These are phyloP conservation scores for Branchellion lobata DNA, from an alignment of 2,888 invertebrate species.

Conservation along the genomic window DNA sequence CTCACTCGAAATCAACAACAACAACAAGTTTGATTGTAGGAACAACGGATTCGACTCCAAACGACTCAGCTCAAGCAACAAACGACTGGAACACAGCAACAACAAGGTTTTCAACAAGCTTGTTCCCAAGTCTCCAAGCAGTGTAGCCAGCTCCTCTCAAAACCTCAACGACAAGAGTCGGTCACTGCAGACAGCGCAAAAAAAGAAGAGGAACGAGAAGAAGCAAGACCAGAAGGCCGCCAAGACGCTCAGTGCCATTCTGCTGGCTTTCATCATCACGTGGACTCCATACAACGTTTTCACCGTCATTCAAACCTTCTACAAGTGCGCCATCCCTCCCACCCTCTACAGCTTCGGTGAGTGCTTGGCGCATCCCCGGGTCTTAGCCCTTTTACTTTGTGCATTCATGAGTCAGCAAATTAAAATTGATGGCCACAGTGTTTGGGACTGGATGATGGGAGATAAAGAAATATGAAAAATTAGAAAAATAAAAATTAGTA, in stretches of 20 bases:
- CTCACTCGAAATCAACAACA: background rate
- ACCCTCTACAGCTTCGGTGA: conserved; percentile 61
- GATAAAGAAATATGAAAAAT: too few relatives aligned
- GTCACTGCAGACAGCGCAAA: background rate
- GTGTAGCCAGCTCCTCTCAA: background rate
- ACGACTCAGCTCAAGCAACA: background rate
- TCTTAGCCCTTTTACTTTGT: too few relatives aligned
- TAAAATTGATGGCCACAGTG: too few relatives aligned
- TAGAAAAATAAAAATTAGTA: too few relatives aligned
- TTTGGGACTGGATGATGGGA: too few relatives aligned
- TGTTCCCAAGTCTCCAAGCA: background rate
- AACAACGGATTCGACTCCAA: background rate
- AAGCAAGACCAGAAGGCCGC: conserved; percentile 96
- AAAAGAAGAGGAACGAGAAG: conserved; percentile 76
- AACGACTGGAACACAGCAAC: background rate
- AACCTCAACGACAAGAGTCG: background rate
- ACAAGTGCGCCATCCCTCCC: conserved; percentile 55
- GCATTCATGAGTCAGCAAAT: conserved; percentile 98
- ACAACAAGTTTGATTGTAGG: background rate
- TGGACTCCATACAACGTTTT: conserved; percentile 79
- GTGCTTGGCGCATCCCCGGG: conserved; percentile 62
- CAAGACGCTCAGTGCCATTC: conserved; percentile 87
- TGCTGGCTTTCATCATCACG: conserved; percentile 94
- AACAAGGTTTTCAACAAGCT: background rate
- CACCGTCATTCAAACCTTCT: conserved; percentile 58